Conservation (phyloP, 2,113 vertebrate species). For the Pungitius pungitius region DNA sequence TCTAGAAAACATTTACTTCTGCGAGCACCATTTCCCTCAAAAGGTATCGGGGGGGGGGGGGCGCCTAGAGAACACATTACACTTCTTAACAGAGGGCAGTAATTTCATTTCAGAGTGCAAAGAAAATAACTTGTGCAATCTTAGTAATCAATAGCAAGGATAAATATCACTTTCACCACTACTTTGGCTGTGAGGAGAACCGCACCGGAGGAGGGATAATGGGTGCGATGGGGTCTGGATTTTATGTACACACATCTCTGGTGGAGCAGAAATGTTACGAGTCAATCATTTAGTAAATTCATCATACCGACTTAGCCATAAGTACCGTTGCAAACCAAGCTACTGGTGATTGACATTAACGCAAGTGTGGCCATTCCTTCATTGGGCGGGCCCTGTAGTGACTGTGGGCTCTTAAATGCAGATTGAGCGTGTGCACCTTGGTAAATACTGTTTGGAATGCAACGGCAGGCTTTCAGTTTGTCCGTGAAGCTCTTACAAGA, state of each 20-base stretch:
- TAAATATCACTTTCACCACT: slow-evolving; percentile 63
- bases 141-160: slow-evolving; percentile 52
- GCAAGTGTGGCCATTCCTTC: not conserved
- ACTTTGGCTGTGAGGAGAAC: slow-evolving; percentile 35
- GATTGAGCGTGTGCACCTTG: slow-evolving; percentile 18
- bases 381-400: not conserved
- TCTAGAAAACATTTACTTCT: slow-evolving; percentile 18
- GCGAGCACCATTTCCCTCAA: slow-evolving; percentile 11
- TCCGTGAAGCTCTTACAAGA: slow-evolving; percentile 56
- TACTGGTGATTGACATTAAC: slow-evolving; percentile 4
- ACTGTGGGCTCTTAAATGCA: slow-evolving; percentile 3
- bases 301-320: slow-evolving; percentile 16
- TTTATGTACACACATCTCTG: slow-evolving; percentile 16
- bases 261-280: slow-evolving; percentile 34
- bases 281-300: slow-evolving; percentile 32
- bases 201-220: slow-evolving; percentile 55
- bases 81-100: slow-evolving; percentile 52
- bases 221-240: slow-evolving; percentile 29
- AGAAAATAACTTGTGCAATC: slow-evolving; percentile 56
- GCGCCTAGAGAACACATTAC: slow-evolving; percentile 46
- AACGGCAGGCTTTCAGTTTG: slow-evolving; percentile 14
- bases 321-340: slow-evolving; percentile 2
- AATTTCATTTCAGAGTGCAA: slow-evolving; percentile 63
- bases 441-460: slow-evolving; percentile 49
- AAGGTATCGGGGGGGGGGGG: not conserved